Base-by-base conservation (phyloP, 2,113 vertebrate genomes). In the Plestiodon gilberti region DNA sequence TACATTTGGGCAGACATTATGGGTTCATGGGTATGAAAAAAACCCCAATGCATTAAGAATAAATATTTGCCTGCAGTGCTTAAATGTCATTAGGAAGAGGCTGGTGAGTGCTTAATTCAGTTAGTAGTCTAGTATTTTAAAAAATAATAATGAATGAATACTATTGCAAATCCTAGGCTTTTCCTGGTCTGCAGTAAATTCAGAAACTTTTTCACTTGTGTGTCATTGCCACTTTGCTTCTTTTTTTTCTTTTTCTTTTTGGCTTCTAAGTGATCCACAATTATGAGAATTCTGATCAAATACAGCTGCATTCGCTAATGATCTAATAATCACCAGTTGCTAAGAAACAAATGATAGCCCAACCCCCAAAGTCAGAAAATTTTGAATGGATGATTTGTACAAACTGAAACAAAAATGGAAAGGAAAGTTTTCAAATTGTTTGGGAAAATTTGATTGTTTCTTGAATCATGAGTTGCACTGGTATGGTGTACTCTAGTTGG, bases 281-380 rank as follows among this genome's bases (percentile, higher is more conserved):
- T 13, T 81, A 77, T 57, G 62, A 52, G 82, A 87, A 70, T 88
- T 89, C 70, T 89, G 73, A 82, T 76, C 64, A 89, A 79, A 85
- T 52, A 79, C 57, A 89, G 84, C 28, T 64, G 23, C 0, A 38
- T 15, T 67, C 81, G 71, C 77, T 67, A 81, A n/a, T n/a, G 48
- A 74, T 76, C 88, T 79, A 93, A 43, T 90, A 89, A 23, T 86
- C 89, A 92, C 25, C 81, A 78, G 71, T 82, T 55, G 81, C 33
- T 90, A 89, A 87, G 92, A 61, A 94, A 87, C 70, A 82, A 80
- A 35, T 40, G 88, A 88, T 64, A 35, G 78, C 65, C 40, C n/a
- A 3, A 30, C 6, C 2, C 17, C 59, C 40, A 64, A 40, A 48
- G 59, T 30, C 25, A 78, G 64, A n/a, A 85, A 1, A 4, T 9